Percentiles rank a stretch among this genome's conserved stretches.
phyloP scores from a whole-genome alignment of 2,113 vertebrate species.

The Macquaria ambigua region DNA sequence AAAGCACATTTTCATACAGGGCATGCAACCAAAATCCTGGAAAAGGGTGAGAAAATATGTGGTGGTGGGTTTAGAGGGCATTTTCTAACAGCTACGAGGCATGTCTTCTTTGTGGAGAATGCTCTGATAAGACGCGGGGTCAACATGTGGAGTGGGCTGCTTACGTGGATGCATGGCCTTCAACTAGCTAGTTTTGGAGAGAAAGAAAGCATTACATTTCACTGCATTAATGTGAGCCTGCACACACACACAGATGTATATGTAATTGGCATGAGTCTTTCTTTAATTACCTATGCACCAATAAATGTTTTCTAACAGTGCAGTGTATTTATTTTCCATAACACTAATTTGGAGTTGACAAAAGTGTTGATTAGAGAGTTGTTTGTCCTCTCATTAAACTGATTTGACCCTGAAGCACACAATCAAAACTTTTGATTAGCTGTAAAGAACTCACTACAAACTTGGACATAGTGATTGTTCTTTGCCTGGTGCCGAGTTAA shows the following conservation, averaged over 20 bases:
- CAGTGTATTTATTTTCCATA: slow-evolving; percentile 5
- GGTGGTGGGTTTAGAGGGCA: slow-evolving; percentile 4
- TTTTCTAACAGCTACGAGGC: slow-evolving; percentile 8
- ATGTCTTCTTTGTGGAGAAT: not conserved
- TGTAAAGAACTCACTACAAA: not conserved
- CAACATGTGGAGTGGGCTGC: not conserved
- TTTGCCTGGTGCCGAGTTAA: not conserved
- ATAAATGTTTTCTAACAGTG: not conserved
- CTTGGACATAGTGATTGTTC: not conserved
- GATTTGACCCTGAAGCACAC: slow-evolving; percentile 13
- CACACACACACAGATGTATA: no score
- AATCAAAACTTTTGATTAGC: slow-evolving; percentile 16
- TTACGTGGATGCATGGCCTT: not conserved
- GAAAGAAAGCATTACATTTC: not conserved
- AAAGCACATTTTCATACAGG: slow-evolving; percentile 75
- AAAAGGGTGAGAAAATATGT: slow-evolving; percentile 37
- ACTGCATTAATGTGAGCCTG: not conserved
- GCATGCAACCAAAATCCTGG: slow-evolving; percentile 44
- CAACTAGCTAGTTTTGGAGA: not conserved
- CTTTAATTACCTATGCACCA: not conserved
- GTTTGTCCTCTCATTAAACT: slow-evolving; percentile 11
- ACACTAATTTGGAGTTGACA: slow-evolving; percentile 10
- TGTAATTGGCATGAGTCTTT: no score
- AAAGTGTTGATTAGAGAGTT: slow-evolving; percentile 20
- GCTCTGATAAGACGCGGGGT: not conserved